Base-by-base conservation (phyloP, 2,797 vertebrate species). In the Spea hammondii region DNA sequence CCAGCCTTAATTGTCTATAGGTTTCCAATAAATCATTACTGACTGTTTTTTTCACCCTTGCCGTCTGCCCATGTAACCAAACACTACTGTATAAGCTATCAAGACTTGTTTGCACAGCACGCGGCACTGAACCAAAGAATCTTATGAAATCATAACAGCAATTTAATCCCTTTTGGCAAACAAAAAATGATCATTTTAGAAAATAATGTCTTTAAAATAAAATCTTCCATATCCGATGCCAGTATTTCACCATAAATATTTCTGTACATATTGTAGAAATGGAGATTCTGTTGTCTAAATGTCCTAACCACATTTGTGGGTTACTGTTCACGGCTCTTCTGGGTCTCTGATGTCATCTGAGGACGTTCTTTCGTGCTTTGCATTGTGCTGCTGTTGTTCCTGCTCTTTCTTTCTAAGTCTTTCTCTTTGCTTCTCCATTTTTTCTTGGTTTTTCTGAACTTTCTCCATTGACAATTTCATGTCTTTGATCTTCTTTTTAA, bases 401-500 rank as follows among this genome's bases (percentile, higher is more conserved):
- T 92, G 90, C 69, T 96, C 94, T 85, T 90, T 93, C 85, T 88
- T 94, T 53, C 90, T 89, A 71, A 93, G 90, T 86, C 95, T 96
- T 83, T 97, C 94, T 11, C 90, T 92, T 82, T 96, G 95, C 78
- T 94, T 98, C 82, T 96, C 95, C 86, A 95, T 90, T 84, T 98
- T 98, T 85, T 97, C 95, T 44, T 92, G 92, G 87, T 94, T 93
- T 88, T 92, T 95, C 77, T 89, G 90, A 76, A 93, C 92, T 87
- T 96, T 99, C 86, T 98, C 97, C 86, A 95, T 88, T 77, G 95
- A 89, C n/a, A 89, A 79, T 88, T 94, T 97, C 84, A 99, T 94
- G 88, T 98, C 97, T 88, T 97, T 99, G 76, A 98, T 90, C 84
- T 95, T 98, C 88, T 95, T 99, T 91, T 97, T 99, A 83, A 99